Conservation (phyloP, 2,888 invertebrate genomes). For the Chloromyia formosa region DNA sequence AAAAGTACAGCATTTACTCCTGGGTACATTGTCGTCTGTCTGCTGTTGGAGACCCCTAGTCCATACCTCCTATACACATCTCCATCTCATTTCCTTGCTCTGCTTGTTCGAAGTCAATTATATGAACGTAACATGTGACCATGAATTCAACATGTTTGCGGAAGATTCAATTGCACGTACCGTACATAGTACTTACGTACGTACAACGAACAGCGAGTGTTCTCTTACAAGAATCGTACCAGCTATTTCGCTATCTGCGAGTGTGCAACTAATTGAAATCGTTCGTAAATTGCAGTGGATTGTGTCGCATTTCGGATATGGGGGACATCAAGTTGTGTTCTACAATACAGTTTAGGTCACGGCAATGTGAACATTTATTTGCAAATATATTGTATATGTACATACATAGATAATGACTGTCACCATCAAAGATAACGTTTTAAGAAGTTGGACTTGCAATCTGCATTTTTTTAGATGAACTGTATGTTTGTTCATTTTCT, state of each 20-base stretch:
- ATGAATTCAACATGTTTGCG: constrained; percentile 36
- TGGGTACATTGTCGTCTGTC: not conserved
- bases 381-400: constrained; percentile 1
- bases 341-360: not conserved
- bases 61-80: no score
- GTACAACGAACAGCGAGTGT: no score
- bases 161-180: constrained; percentile 36
- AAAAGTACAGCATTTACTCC: constrained; percentile 14
- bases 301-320: constrained; percentile 20
- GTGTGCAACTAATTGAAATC: constrained; percentile 31
- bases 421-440: no score
- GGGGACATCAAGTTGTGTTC: not conserved
- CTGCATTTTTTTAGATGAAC: no score
- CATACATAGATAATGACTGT: no score
- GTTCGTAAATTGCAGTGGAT: constrained; percentile 26
- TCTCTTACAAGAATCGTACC: no score
- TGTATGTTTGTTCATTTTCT: no score
- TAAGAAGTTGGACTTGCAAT: no score
- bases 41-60: no score
- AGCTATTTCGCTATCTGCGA: not conserved
- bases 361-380: not conserved
- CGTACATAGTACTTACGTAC: not conserved
- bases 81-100: not conserved
- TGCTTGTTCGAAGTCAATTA: constrained; percentile 17
- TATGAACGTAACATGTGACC: constrained; percentile 28